Base-by-base conservation (phyloP, 1,140 invertebrate genomes). In the Laupala kohalensis region DNA sequence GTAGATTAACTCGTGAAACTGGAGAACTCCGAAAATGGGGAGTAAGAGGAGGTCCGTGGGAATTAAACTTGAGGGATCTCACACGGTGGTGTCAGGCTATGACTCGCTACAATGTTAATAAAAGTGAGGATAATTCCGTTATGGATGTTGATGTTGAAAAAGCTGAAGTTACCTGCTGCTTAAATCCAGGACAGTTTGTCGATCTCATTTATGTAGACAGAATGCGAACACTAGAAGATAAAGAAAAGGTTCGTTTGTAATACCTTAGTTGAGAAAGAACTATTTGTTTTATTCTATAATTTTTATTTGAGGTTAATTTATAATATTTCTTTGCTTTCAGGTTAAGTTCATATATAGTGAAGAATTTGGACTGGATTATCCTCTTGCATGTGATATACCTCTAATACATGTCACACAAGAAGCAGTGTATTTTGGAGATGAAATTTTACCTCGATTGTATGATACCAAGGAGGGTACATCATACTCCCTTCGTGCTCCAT, bases 1-100 rank as follows among this genome's bases (percentile, higher is more conserved):
- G 85, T 69, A 82, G 82, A 80, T 81, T 97, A 13, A 82, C 86
- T 12, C 78, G 83, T 65, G 85, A 89, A 75, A 87, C 88, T 69
- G 85, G 89, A 53, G 79, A 86, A 28, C 76, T 83, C 37, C 83
- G 86, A 74, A 77, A 79, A 27, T 95, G 90, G 86, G 92, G 89
- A 73, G 83, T 87, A 73, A 84, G 82, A 78, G 95, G 95, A 6
- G 87, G 90, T 1, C 96, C 96, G 0, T 99, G 94, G 90, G 97
- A 99, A 80, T 95, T 98, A 80, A 99, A 99, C 84, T 82, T 99
- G 30, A 85, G 98, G 76, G 98, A 99, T 80, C 84, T 99, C 71
- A 90, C 91, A 62, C 87, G 97, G 75, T 99, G 96, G 95, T 95
- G 92, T 79, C 88, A 97, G 78, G 80, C 86, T 0, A 76, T 77